Conservation (phyloP, 2,113 vertebrate species). For the Muntiacus muntjak region DNA sequence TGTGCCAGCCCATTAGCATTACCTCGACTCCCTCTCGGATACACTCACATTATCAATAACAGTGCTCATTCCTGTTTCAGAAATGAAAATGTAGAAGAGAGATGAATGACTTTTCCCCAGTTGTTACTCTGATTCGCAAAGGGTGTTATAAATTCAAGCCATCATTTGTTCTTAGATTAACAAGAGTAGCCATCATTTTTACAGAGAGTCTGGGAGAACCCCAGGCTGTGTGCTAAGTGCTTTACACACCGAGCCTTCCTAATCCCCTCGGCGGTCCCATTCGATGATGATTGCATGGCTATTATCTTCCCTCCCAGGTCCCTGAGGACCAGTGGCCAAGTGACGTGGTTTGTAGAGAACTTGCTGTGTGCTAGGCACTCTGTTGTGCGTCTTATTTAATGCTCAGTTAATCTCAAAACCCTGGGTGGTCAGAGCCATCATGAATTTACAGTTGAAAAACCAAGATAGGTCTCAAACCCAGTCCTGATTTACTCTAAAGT, state of each 20-base stretch:
- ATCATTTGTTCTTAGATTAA: background rate
- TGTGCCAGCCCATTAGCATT: background rate
- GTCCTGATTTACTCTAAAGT: background rate
- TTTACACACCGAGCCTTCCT: rapidly evolving
- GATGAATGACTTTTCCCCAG: background rate
- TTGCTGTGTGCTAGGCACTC: background rate
- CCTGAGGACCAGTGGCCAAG: background rate
- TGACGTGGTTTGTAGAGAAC: background rate
- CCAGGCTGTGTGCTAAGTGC: background rate
- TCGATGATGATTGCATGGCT: background rate
- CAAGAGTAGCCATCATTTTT: background rate
- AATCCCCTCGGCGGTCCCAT: rapidly evolving
- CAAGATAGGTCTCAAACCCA: background rate
- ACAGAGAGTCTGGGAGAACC: background rate
- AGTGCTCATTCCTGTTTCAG: background rate
- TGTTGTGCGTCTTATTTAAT: background rate
- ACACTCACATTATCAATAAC: too few species aligned
- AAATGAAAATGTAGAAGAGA: background rate
- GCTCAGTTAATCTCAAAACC: background rate
- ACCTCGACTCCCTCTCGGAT: background rate
- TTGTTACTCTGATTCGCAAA: background rate
- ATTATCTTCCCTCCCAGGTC: rapidly evolving
- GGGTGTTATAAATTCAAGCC: background rate
- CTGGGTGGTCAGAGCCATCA: background rate
- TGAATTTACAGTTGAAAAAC: background rate